phyloP scores from a whole-genome alignment of 2,888 invertebrate species.

The Notodonta ziczac region DNA sequence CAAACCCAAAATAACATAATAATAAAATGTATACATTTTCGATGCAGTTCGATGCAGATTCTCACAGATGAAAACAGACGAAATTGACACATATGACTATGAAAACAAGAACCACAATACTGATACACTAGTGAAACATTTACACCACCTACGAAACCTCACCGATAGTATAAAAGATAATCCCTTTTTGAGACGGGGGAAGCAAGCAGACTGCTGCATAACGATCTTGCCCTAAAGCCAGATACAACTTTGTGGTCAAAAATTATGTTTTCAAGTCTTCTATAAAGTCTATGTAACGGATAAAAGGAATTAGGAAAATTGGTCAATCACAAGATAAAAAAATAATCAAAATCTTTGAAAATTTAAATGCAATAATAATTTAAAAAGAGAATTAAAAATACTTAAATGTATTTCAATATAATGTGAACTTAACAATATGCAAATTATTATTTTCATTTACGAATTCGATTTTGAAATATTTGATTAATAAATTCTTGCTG shows the following conservation, averaged over 20 bases:
- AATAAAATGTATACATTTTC: background rate
- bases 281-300: background rate
- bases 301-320: background rate
- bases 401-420: no score
- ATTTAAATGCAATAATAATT: no score
- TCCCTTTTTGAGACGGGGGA: conserved; percentile 38
- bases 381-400: no score
- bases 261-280: background rate
- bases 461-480: no score
- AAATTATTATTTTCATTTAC: no score
- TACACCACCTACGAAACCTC: conserved; percentile 30
- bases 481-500: no score
- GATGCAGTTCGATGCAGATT: background rate
- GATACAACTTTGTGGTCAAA: conserved; percentile 14
- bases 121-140: conserved; percentile 15
- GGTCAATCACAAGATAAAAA: no score
- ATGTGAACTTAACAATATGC: no score
- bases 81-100: conserved; percentile 5
- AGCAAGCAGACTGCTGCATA: conserved; percentile 34
- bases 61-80: background rate
- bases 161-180: conserved; percentile 50
- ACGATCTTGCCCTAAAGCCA: conserved; percentile 46
- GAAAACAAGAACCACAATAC: conserved; percentile 17
- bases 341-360: no score
- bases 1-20: background rate